Percentiles rank a stretch among this genome's conserved stretches.
These are phyloP conservation scores for Heteronetta atricapilla DNA, from an alignment of 2,113 vertebrate species.

Conservation along the genomic window DNA sequence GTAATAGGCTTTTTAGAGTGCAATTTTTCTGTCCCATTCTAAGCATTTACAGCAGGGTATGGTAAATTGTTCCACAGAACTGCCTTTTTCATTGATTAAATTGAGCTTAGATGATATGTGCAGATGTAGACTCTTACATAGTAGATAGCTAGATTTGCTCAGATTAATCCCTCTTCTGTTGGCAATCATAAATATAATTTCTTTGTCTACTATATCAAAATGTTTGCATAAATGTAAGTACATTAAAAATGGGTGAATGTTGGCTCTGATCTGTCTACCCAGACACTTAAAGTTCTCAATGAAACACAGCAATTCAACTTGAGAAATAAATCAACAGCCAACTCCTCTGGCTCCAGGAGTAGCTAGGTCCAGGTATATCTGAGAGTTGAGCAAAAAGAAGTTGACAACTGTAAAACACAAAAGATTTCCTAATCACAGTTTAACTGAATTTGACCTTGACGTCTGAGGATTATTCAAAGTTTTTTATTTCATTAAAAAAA, in stretches of 20 bases:
- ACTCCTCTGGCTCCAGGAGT: not conserved
- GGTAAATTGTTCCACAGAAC: not conserved
- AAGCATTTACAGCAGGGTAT: fast-evolving
- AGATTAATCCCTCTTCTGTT: not conserved
- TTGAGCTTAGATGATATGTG: not conserved
- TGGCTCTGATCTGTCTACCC: not conserved
- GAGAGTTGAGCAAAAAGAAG: not conserved
- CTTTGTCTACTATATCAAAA: not conserved
- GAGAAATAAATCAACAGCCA: not conserved
- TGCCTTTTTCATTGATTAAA: not conserved
- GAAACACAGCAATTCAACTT: not conserved
- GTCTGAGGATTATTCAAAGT: not conserved
- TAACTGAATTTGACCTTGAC: not conserved
- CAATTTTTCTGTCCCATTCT: not conserved
- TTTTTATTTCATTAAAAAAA: not conserved
- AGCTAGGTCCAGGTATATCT: not conserved
- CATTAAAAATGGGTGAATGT: not conserved
- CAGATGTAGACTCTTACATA: not conserved
- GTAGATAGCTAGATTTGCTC: not conserved
- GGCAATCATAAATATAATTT: not conserved
- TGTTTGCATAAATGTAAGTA: not conserved
- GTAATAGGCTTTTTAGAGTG: fast-evolving
- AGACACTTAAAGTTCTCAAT: not conserved
- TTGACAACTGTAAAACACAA: not conserved
- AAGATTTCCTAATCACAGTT: not conserved